A percentile compares a stretch with the other conserved stretches of the same genome.
These are phyloP conservation scores for Branchinecta lynchi DNA, from an alignment of 1,140 invertebrate species.

Conservation along the genomic window DNA sequence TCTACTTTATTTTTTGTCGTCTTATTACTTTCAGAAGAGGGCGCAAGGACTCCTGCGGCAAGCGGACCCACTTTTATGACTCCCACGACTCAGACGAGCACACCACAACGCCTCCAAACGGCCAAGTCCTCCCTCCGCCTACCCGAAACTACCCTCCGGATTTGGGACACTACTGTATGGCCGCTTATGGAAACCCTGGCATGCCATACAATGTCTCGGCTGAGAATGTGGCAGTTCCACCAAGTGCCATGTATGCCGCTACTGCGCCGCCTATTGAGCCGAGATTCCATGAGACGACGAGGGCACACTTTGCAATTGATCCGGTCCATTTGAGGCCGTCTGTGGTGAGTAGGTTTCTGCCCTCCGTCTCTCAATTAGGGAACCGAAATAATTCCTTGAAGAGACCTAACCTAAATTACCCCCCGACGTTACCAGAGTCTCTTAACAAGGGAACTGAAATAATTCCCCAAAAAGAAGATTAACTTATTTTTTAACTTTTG, in stretches of 20 bases:
- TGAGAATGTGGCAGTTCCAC: background rate
- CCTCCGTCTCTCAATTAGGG: too few species aligned
- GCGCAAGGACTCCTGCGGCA: background rate
- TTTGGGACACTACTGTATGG: background rate
- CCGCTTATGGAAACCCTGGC: background rate
- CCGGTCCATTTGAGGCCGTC: background rate
- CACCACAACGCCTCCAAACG: background rate
- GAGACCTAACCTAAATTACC: too few species aligned
- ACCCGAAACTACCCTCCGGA: background rate
- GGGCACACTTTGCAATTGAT: conserved; percentile 1
- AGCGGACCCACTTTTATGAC: background rate
- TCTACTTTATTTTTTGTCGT: background rate
- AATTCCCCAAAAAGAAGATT: too few species aligned
- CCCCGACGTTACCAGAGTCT: too few species aligned
- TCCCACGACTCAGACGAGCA: background rate
- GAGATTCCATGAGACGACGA: background rate
- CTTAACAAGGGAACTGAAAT: too few species aligned
- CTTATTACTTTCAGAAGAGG: conserved; percentile 8
- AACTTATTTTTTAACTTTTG: too few species aligned
- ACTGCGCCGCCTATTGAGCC: background rate
- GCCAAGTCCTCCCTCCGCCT: background rate
- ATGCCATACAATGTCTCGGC: background rate
- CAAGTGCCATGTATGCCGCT: background rate
- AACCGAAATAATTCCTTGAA: too few species aligned
- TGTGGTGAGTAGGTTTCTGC: background rate